These are phyloP conservation scores for Hecatera dysodea DNA, from an alignment of 2,888 invertebrate genomes.

Conservation along the genomic window DNA sequence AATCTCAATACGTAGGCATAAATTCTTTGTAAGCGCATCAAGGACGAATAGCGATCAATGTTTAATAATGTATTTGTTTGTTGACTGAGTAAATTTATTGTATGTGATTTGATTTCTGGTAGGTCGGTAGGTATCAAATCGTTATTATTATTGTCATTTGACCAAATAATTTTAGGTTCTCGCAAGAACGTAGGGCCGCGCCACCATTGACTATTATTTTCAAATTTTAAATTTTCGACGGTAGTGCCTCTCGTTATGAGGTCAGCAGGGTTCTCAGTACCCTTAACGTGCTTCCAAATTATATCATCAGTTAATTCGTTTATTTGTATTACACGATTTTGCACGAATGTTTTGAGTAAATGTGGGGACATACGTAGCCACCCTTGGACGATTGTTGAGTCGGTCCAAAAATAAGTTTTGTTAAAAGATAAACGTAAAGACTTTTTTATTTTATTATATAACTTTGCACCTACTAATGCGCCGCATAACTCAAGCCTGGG, in stretches of 20 bases:
- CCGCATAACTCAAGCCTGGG: too few relatives aligned
- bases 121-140: not conserved
- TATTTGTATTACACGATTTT: slow-evolving; percentile 5
- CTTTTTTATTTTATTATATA: not conserved
- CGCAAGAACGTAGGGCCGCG: slow-evolving; percentile 24
- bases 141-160: not conserved
- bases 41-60: slow-evolving; percentile 17
- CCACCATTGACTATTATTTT: slow-evolving; percentile 26
- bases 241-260: not conserved
- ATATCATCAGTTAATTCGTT: not conserved
- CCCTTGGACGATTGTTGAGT: not conserved
- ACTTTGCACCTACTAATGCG: not conserved
- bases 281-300: slow-evolving; percentile 1
- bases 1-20: slow-evolving; percentile 25
- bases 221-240: slow-evolving; percentile 1
- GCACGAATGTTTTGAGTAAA: not conserved
- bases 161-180: not conserved
- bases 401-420: not conserved
- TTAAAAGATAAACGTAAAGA: not conserved
- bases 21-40: slow-evolving; percentile 7
- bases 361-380: not conserved
- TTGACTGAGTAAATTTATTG: slow-evolving; percentile 4
- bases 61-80: not conserved
- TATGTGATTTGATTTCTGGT: slow-evolving; percentile 22
- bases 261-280: slow-evolving; percentile 15